These are phyloP conservation scores for Clarias magur DNA, from an alignment of 2,113 vertebrate genomes.

Conservation along the genomic window DNA sequence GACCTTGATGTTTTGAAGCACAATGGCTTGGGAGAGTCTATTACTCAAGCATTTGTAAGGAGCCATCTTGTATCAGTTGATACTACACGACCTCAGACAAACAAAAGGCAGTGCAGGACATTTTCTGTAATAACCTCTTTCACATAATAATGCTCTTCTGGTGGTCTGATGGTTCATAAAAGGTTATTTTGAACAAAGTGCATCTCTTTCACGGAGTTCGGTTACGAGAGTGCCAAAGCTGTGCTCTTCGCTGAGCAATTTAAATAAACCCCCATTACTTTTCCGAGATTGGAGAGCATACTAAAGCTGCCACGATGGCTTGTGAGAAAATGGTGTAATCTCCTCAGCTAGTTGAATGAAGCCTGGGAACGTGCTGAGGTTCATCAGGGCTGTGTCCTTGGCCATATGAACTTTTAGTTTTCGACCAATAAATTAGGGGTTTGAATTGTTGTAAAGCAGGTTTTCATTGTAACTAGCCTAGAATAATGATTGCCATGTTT, in stretches of 20 bases:
- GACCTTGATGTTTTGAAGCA: slow-evolving; percentile 47
- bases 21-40: slow-evolving; percentile 25
- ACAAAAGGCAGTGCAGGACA: slow-evolving; percentile 25
- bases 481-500: not conserved
- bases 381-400: slow-evolving; percentile 3
- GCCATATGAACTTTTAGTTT: not conserved
- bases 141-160: slow-evolving; percentile 44
- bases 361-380: not conserved
- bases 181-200: slow-evolving; percentile 34
- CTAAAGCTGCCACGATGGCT: slow-evolving; percentile 8
- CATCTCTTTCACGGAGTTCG: slow-evolving; percentile 3
- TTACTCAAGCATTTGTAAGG: slow-evolving; percentile 24
- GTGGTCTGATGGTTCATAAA: slow-evolving; percentile 21
- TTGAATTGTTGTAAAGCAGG: not conserved
- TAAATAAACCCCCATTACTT: slow-evolving; percentile 35
- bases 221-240: slow-evolving; percentile 15
- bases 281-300: slow-evolving; percentile 12
- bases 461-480: not conserved
- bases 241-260: slow-evolving; percentile 3
- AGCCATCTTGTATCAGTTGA: slow-evolving; percentile 36
- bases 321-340: slow-evolving; percentile 22
- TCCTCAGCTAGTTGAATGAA: slow-evolving; percentile 18
- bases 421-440: not conserved
- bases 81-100: slow-evolving; percentile 38
- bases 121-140: slow-evolving; percentile 35